Conservation (phyloP, 2,888 invertebrate species). For the Camptogramma bilineatum region DNA sequence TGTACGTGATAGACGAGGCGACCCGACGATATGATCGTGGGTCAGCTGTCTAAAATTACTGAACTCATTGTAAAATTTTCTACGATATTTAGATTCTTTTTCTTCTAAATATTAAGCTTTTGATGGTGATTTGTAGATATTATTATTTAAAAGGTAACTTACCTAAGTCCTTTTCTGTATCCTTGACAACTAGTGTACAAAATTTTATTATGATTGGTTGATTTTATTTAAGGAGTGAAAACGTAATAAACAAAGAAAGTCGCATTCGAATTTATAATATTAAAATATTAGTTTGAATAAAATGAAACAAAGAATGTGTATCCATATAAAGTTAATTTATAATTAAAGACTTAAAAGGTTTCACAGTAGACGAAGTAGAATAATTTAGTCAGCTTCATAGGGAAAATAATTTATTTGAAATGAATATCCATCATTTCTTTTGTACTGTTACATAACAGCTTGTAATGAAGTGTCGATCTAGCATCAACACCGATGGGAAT, state of each 20-base stretch:
- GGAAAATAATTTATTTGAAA: constrained; percentile 6
- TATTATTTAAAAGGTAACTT: too few species aligned
- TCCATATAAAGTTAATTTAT: neutral
- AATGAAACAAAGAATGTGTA: too few species aligned
- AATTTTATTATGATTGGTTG: too few species aligned
- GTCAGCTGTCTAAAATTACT: constrained; percentile 48
- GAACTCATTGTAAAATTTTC: constrained; percentile 14
- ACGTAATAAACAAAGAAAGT: too few species aligned
- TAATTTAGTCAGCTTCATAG: neutral
- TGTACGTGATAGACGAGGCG: constrained; percentile 74
- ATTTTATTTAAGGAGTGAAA: too few species aligned
- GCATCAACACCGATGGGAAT: constrained; percentile 57
- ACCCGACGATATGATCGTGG: constrained; percentile 51
- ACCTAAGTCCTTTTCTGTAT: too few species aligned
- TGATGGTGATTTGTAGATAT: too few species aligned
- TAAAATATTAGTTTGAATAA: too few species aligned
- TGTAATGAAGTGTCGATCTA: constrained; percentile 57
- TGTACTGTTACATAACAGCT: constrained; percentile 41
- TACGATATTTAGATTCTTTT: neutral
- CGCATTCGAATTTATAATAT: too few species aligned
- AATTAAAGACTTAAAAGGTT: neutral
- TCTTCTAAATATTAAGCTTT: too few species aligned
- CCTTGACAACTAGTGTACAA: too few species aligned
- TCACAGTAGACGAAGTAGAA: neutral
- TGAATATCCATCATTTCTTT: constrained; percentile 33